Conservation (phyloP, 1,140 invertebrate species). For the Cyclargus thomasi region DNA sequence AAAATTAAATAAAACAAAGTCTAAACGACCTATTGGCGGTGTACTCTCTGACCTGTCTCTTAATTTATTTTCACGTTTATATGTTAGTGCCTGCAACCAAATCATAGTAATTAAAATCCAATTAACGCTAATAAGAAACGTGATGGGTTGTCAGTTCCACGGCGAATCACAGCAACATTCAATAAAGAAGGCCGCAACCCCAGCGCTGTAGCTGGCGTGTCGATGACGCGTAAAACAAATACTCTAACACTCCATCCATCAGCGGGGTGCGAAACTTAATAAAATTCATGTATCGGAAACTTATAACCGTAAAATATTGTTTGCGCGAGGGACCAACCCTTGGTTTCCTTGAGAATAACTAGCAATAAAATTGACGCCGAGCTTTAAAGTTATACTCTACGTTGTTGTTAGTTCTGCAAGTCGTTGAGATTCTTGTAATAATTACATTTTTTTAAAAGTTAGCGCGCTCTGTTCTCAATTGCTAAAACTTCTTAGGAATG, state of each 20-base stretch:
- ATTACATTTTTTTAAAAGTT: too few species aligned
- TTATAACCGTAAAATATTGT: constrained; percentile 70
- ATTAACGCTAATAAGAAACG: neutral
- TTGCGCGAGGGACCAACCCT: constrained; percentile 57
- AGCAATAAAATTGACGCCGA: constrained; percentile 34
- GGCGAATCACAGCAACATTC: neutral
- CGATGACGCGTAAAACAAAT: constrained; percentile 70
- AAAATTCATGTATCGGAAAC: constrained; percentile 75
- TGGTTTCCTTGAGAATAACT: constrained; percentile 42
- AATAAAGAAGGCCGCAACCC: constrained; percentile 27
- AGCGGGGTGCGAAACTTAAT: constrained; percentile 65
- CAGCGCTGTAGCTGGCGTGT: constrained; percentile 50
- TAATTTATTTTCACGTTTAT: neutral
- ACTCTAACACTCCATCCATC: constrained; percentile 58
- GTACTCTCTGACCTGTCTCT: too few species aligned
- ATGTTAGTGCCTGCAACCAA: neutral
- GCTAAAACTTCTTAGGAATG: too few species aligned
- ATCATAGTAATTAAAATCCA: neutral
- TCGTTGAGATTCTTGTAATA: neutral
- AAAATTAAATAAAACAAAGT: too few species aligned
- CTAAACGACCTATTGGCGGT: too few species aligned
- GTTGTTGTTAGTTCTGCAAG: neutral
- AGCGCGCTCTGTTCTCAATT: too few species aligned
- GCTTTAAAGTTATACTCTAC: neutral
- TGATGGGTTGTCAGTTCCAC: neutral